Evolutionary conservation across 2,797 vertebrate genomes (phyloP).

Genomic region (Melanotaenia nigrans): DNA sequence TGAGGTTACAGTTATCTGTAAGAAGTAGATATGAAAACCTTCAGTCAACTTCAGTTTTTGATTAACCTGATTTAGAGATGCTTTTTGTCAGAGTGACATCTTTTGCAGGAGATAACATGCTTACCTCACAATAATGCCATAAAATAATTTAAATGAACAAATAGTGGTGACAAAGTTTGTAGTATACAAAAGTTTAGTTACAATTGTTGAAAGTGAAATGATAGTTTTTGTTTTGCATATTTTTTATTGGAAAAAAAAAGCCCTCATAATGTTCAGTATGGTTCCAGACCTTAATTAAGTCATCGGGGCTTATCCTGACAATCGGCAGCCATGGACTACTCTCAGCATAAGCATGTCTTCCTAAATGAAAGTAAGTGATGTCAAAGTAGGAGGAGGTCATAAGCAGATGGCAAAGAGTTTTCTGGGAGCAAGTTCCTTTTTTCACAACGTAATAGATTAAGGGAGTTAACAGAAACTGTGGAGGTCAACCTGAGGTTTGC

Average conservation of each 20-base stretch:
- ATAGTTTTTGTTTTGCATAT: neutral
- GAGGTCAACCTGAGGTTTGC: neutral
- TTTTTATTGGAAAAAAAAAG: neutral
- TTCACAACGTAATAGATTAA: neutral
- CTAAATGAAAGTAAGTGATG: neutral
- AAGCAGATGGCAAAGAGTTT: neutral
- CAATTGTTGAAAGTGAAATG: no score
- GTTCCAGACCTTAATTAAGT: neutral
- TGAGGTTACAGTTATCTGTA: neutral
- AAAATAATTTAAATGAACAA: slow-evolving; percentile 3
- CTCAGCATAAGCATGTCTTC: neutral
- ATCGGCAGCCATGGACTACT: neutral
- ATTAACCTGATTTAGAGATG: neutral
- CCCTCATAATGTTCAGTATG: neutral
- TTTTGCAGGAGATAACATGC: neutral
- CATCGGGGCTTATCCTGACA: neutral
- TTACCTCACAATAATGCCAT: neutral
- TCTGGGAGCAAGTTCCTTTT: neutral
- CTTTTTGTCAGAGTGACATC: neutral
- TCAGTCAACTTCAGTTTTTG: neutral
- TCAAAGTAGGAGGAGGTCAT: neutral
- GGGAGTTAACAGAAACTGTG: neutral
- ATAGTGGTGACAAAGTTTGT: neutral
- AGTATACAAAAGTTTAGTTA: no score
- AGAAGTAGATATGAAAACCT: neutral